Evolutionary conservation across 2,797 vertebrate genomes (phyloP).

Genomic region (Falco novaeseelandiae): DNA sequence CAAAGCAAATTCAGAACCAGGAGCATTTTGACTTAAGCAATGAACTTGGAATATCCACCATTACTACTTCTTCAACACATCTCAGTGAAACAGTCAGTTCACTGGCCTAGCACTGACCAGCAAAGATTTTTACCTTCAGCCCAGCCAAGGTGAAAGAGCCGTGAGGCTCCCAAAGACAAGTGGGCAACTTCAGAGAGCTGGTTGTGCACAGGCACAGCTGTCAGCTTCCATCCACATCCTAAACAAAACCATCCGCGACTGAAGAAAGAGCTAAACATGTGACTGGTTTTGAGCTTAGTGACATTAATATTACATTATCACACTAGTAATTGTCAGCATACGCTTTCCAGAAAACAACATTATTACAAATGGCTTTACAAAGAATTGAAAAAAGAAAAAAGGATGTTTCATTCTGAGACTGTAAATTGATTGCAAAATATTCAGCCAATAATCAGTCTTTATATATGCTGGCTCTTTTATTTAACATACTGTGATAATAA

Average conservation of each 20-base stretch:
- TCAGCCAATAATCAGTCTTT: conserved; percentile 64
- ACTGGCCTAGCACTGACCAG: not conserved
- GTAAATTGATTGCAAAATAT: conserved; percentile 65
- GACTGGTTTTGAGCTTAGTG: not conserved
- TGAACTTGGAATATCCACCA: not conserved
- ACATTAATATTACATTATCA: not conserved
- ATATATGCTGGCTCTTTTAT: conserved; percentile 25
- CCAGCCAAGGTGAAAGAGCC: not conserved
- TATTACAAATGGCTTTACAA: conserved; percentile 69
- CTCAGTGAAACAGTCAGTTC: not conserved
- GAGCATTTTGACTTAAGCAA: not conserved
- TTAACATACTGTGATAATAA: conserved; percentile 70
- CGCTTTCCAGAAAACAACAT: conserved; percentile 50
- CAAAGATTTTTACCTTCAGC: not conserved
- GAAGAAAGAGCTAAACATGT: not conserved
- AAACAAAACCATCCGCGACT: not conserved
- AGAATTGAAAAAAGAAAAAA: conserved; percentile 65
- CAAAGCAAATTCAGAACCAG: not conserved
- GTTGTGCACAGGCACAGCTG: not conserved
- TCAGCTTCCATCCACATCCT: not conserved
- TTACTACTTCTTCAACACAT: not conserved
- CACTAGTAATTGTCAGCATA: not conserved
- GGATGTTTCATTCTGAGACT: conserved; percentile 60
- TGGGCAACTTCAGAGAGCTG: not conserved
- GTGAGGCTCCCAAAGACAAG: not conserved